Evolutionary conservation across 2,888 invertebrate species (phyloP).

Genomic region (Dryobotodes eremita): DNA sequence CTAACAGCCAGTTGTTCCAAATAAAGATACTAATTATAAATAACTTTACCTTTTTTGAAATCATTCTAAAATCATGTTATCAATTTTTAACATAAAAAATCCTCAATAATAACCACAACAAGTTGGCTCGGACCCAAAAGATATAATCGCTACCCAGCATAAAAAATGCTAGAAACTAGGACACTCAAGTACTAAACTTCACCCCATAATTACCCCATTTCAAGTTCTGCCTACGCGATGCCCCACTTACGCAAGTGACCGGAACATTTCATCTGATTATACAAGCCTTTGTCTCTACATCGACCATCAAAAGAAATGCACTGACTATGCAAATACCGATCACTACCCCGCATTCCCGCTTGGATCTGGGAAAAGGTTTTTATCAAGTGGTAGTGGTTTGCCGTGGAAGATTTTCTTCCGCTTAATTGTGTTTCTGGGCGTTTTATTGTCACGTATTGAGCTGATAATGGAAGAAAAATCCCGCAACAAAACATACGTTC

Average conservation of each 20-base stretch:
- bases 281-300: slow-evolving; percentile 38
- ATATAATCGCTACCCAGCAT: slow-evolving; percentile 30
- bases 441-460: slow-evolving; percentile 38
- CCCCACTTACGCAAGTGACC: slow-evolving; percentile 44
- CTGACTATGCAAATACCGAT: slow-evolving; percentile 52
- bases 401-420: slow-evolving; percentile 33
- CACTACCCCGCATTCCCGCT: slow-evolving; percentile 25
- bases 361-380: slow-evolving; percentile 44
- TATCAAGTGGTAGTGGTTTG: slow-evolving; percentile 36
- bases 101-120: slow-evolving; percentile 7
- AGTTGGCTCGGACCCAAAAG: slow-evolving; percentile 53
- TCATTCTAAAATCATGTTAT: slow-evolving; percentile 4
- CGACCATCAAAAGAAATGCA: slow-evolving; percentile 54
- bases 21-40: not conserved
- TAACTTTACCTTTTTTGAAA: not conserved
- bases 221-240: slow-evolving; percentile 40
- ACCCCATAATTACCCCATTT: slow-evolving; percentile 54
- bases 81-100: slow-evolving; percentile 7
- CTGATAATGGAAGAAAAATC: slow-evolving; percentile 32
- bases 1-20: not conserved
- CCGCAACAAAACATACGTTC: not conserved
- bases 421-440: slow-evolving; percentile 27
- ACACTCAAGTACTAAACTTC: slow-evolving; percentile 47
- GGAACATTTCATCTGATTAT: slow-evolving; percentile 49
- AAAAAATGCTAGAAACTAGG: slow-evolving; percentile 51